phyloP scores from a whole-genome alignment of 2,888 invertebrate species.

The Nysson spinosus region DNA sequence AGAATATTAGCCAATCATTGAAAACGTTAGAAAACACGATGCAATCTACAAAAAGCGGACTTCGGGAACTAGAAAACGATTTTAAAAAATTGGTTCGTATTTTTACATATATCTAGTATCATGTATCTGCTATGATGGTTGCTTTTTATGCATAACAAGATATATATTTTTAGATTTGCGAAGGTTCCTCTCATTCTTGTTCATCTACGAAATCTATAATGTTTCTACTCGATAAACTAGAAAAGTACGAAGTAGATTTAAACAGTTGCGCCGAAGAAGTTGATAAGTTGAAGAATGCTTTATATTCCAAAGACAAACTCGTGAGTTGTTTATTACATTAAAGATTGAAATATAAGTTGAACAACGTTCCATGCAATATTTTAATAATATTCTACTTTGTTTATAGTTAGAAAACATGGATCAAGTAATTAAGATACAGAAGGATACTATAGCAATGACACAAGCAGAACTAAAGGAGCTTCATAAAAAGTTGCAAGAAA shows the following conservation, averaged over 20 bases:
- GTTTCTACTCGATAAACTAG: conserved; percentile 54
- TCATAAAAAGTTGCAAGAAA: conserved; percentile 68
- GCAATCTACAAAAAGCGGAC: conserved; percentile 55
- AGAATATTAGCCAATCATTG: conserved; percentile 62
- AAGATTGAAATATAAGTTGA: too few species aligned
- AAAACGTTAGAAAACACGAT: conserved; percentile 63
- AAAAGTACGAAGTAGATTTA: conserved; percentile 60
- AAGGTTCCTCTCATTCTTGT: conserved; percentile 42
- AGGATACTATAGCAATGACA: conserved; percentile 70
- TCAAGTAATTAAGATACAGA: conserved; percentile 72
- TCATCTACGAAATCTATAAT: conserved; percentile 40
- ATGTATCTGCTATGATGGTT: neutral
- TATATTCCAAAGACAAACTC: conserved; percentile 71
- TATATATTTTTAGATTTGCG: conserved; percentile 53
- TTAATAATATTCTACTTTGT: too few species aligned
- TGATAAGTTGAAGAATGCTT: conserved; percentile 64
- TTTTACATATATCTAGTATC: neutral
- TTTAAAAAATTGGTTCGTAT: conserved; percentile 59
- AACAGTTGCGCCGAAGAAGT: conserved; percentile 62
- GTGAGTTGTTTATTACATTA: conserved; percentile 60
- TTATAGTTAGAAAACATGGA: conserved; percentile 70
- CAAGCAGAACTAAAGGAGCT: conserved; percentile 70
- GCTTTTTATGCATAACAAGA: neutral
- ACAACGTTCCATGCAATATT: too few species aligned
- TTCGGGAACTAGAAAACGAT: conserved; percentile 60